These are phyloP conservation scores for Blastobasis adustella DNA, from an alignment of 2,888 invertebrate genomes.

Conservation along the genomic window DNA sequence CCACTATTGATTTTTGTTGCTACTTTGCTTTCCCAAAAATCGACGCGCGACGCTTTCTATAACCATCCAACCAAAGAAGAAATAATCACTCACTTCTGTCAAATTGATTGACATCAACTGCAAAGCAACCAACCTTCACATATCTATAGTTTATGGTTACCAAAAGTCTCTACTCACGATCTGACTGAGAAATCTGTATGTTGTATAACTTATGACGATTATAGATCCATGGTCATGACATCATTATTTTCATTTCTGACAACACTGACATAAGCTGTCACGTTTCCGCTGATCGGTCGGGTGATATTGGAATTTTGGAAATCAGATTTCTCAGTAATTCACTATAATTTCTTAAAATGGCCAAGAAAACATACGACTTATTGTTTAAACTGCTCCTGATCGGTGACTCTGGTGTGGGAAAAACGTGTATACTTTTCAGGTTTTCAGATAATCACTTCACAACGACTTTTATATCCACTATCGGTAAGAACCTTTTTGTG, in stretches of 20 bases:
- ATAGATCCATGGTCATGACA: background rate
- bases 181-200: too few species aligned
- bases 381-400: constrained; percentile 93
- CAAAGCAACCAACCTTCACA: too few species aligned
- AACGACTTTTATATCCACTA: constrained; percentile 95
- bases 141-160: too few species aligned
- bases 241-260: background rate
- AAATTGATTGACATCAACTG: too few species aligned
- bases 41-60: too few species aligned
- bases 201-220: background rate
- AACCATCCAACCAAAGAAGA: too few species aligned
- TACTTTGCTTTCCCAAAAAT: too few species aligned
- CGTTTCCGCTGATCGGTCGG: constrained; percentile 21
- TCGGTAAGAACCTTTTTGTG: constrained; percentile 80
- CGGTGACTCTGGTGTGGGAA: constrained; percentile 95
- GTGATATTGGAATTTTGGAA: constrained; percentile 23
- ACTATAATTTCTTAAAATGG: constrained; percentile 77
- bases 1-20: too few species aligned
- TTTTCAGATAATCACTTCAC: constrained; percentile 97
- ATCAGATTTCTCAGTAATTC: constrained; percentile 23
- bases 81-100: too few species aligned
- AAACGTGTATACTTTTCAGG: constrained; percentile 94
- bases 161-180: too few species aligned
- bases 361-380: constrained; percentile 96
- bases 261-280: constrained; percentile 18